Evolutionary conservation across 2,797 vertebrate genomes (phyloP), one percentile per base, ranked within the genome.

Genomic region (Tapera naevia): DNA sequence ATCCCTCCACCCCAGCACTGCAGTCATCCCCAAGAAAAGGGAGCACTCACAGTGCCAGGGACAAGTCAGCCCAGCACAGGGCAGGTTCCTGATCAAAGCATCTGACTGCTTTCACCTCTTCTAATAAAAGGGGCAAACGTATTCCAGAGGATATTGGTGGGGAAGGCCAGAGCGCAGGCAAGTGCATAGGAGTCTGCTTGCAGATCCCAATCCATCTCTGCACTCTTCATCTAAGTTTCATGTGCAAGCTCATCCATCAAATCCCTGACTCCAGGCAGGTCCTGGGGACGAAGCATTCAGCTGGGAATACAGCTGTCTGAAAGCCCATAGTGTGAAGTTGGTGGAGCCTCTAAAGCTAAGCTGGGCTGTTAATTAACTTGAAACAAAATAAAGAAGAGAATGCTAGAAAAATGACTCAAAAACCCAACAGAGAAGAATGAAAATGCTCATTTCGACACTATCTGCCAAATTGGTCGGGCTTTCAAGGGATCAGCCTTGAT

Each of bases 31-130:
- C 23, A 66, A 32, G 13, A 41, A 39, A 11, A 79, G 24, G 54
- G 11, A 5, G n/a, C 35, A 57, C 24, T 51, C 41, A 45, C 33
- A 53, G 39, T 11, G 39, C 51, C 30, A 24, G 21, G 48, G 14
- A 61, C 23, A 43, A 72, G 12, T 23, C 19, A n/a, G 27, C 13
- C 18, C 1, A 1, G 22, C 57, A 64, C 12, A 3, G 0, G 28
- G 16, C n/a, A 78, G 19, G 32, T 13, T 78, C 58, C 45, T 28
- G 6, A 48, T 67, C 28, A 28, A 74, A n/a, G 7, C 10, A 5
- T 25, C 45, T 12, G 22, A 46, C 18, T 0, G 0, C 28, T 62
- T 80, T 35, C 11, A 13, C 23, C 5, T 1, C 32, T 72, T 56
- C 30, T 50, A 65, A 61, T n/a, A 56, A 71, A 35, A 1, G 7